These are phyloP conservation scores for Drosophila ogumai DNA, from an alignment of 1,140 invertebrate species.

Conservation along the genomic window DNA sequence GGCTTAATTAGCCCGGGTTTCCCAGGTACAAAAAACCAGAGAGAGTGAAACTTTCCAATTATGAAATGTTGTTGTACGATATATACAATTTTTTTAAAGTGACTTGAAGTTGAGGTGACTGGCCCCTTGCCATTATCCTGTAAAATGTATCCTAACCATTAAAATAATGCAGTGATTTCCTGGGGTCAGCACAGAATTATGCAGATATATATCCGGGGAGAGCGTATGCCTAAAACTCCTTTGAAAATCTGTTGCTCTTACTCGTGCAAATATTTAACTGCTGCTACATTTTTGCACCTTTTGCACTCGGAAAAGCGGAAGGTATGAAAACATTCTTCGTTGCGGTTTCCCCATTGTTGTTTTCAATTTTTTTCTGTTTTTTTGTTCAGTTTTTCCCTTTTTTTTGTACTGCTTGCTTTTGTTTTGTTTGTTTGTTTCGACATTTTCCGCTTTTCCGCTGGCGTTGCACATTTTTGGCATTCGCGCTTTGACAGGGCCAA, in stretches of 20 bases:
- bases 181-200: constrained; percentile 68
- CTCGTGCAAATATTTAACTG: constrained; percentile 80
- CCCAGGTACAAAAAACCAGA: not conserved
- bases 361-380: constrained; percentile 51
- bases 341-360: constrained; percentile 78
- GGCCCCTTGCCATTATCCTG: constrained; percentile 5
- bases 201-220: constrained; percentile 19
- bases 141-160: constrained; percentile 45
- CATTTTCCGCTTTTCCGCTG: constrained; percentile 58
- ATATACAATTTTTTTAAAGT: constrained; percentile 8
- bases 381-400: not conserved
- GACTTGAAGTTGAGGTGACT: not conserved
- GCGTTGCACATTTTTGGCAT: constrained; percentile 80
- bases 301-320: constrained; percentile 37
- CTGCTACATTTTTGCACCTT: constrained; percentile 80
- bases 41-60: constrained; percentile 67
- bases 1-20: constrained; percentile 54
- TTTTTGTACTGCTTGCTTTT: constrained; percentile 7
- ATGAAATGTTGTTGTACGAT: constrained; percentile 37
- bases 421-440: constrained; percentile 35
- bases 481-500: constrained; percentile 74
- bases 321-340: constrained; percentile 81
- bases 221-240: constrained; percentile 18
- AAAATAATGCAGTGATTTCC: constrained; percentile 81
- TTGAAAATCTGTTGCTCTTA: constrained; percentile 72